Evolutionary conservation across 2,797 vertebrate genomes (phyloP), one percentile per base, ranked within the genome.

Genomic region (Brachymystax lenok): DNA sequence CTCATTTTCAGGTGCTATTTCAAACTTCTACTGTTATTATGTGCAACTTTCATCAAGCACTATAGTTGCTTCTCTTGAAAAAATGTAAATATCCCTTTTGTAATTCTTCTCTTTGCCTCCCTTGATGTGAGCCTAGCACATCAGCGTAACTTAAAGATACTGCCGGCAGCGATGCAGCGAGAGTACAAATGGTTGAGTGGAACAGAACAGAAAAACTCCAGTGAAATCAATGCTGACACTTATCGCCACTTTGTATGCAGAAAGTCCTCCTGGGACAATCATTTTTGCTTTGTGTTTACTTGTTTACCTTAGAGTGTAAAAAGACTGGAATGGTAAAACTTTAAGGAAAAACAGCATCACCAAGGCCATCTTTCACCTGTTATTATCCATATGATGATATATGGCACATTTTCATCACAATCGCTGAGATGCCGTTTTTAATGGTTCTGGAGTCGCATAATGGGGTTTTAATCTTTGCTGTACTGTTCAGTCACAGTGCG

Each of bases 201-300:
- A 93, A 80, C 87, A 77, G 28, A 33, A 84, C 85, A 81, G 87
- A 77, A 33, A 33, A 83, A 82, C 83, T 79, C 83, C 86, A 80
- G 86, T 80, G 88, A 69, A 93, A 93, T 92, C 91, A 90, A 81
- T 19, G 80, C 85, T 88, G 92, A 92, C 88, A 91, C 86, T 87
- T 83, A 89, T 86, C 83, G 78, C 82, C 87, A 59, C 90, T 93
- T 91, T 90, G 89, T 90, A 88, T 88, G 84, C 90, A 84, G 79
- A 84, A 80, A 52, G 84, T 73, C 86, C 91, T 90, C 87, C 59
- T 0, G 90, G 86, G 90, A 90, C 46, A 76, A 72, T 82, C 86
- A 81, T 81, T 84, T 86, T 80, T 79, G 79, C 86, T 73, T 69
- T 77, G 51, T 70, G 24, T 51, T 87, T 3, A 46, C 40, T 46